Base-by-base conservation (phyloP, 2,888 invertebrate species). In the Drosophila quasianomalipes region DNA sequence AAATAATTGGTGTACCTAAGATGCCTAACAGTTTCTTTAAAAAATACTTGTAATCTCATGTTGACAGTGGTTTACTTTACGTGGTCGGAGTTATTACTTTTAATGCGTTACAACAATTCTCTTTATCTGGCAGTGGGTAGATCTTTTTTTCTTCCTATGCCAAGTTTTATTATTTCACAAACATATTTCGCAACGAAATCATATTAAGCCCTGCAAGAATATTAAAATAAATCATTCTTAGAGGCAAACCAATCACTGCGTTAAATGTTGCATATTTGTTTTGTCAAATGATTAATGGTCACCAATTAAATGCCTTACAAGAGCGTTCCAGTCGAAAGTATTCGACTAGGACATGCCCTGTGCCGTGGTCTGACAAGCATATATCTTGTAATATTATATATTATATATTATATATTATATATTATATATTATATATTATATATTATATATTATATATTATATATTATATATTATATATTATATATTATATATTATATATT, bases 191-290 rank as follows among this genome's bases (percentile, higher is more conserved):
- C 14, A 53, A 28, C 19, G 12, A 22, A 28, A 58, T 41, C 16
- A 31, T 16, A 58, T 30, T 58, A 41, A 30, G 30, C 57, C 22
- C n/a, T 16, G 44, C 16, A 16, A 44, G 22, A 44, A 44, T 58
- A 58, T 58, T 58, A 44, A 44, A 44, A 58, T 44, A 58, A 58
- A 58, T 58, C 58, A 44, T 26, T 44, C 16, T 31, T 58, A 31
- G 22, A 31, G 31, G 58, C 41, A 58, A 44, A 31, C 58, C 58
- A 58, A 58, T 58, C 44, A 58, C 41, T 22, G 44, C 41, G 58
- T 58, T 58, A 58, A 58, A 58, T 58, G 58, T 58, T 58, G 41
- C 58, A 58, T 44, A 58, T 58, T 58, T 58, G 44, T 58, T 58
- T 22, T 58, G 58, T 44, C 31, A 41, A 58, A 58, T 44, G 58